Base-by-base conservation (phyloP, 2,797 vertebrate species). In the Epinephelus malabaricus region DNA sequence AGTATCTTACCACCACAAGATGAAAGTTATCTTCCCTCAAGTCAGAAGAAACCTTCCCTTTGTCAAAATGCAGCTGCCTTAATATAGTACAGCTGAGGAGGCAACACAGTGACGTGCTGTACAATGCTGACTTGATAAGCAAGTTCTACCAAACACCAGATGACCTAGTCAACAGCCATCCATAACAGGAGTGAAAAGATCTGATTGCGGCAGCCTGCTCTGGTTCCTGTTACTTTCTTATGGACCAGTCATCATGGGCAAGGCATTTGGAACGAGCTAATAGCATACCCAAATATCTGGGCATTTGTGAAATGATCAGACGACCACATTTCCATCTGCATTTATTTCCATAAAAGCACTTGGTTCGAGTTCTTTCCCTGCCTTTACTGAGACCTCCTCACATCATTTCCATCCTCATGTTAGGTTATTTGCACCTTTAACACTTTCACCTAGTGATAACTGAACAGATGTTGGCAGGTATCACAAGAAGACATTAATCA, bases 271-370 rank as follows among this genome's bases (percentile, higher is more conserved):
- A 86, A 70, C 17, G 67, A 81, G 70, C 82, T 73, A 88, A 92
- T 55, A 84, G 78, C 86, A 79, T 73, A 83, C 68, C 80, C 73
- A 81, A 73, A 89, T 82, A 90, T 82, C 83, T 85, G 86, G 87
- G 83, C 87, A 86, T 86, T 81, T 89, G 83, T 66, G 46, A 89
- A 86, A 85, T 55, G 73, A 88, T 86, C 78, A 71, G 61, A 45
- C 76, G 3, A 92, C 84, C 73, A 79, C 72, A 86, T 90, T 88
- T 92, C 85, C 84, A 85, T 86, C 78, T 86, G 79, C 67, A 54
- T 87, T 79, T 84, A 65, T 91, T 84, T 89, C 87, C 89, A 90
- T 90, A 91, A 90, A 93, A 90, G 85, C 71, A 71, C 86, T 76
- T 83, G 58, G 68, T 56, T 83, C 76, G 40, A 70, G 73, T 43